Base-by-base conservation (phyloP, 2,797 vertebrate species). In the Malacoraja senta region DNA sequence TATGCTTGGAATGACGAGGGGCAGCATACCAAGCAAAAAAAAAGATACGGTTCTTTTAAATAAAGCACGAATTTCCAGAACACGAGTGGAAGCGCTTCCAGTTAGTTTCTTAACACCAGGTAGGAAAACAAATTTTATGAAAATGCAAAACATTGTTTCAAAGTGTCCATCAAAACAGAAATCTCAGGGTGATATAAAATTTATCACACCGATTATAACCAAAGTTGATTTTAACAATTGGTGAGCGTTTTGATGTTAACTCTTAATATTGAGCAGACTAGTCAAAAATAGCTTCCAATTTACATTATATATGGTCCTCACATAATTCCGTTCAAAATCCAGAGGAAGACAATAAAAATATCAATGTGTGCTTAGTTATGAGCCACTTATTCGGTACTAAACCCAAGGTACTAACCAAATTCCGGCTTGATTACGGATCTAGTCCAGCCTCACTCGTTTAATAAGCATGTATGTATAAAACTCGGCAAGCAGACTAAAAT, bases 361-460 rank as follows among this genome's bases (percentile, higher is more conserved):
- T 92, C 77, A 32, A 93, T 93, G 93, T 95, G 95, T 94, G 68
- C 91, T 95, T 94, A 95, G 21, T 95, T 95, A 94, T 94, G 94
- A 93, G 94, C 94, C 95, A 93, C 95, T 93, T 94, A n/a, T n/a
- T 94, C 95, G 96, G 38, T 53, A 72, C n/a, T 29, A 38, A 76
- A 71, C 24, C 10, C 90, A 24, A 76, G 71, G 1, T 17, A 6
- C 90, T 24, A 74, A 91, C 21, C 68, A 53, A 91, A 91, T 26
- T 71, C 38, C 71, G 38, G 90, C 17, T 29, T 92, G 71, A 53
- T 44, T 24, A 26, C 8, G 68, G 12, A 71, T 91, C 63, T 38
- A 71, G 32, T n/a, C 44, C 68, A 72, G 71, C 38, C 29, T 53
- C 1, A 21, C 38, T n/a, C 90, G 29, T 4, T 12, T 92, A 93